phyloP scores from a whole-genome alignment of 2,888 invertebrate genomes.

The Tortrix viridana region DNA sequence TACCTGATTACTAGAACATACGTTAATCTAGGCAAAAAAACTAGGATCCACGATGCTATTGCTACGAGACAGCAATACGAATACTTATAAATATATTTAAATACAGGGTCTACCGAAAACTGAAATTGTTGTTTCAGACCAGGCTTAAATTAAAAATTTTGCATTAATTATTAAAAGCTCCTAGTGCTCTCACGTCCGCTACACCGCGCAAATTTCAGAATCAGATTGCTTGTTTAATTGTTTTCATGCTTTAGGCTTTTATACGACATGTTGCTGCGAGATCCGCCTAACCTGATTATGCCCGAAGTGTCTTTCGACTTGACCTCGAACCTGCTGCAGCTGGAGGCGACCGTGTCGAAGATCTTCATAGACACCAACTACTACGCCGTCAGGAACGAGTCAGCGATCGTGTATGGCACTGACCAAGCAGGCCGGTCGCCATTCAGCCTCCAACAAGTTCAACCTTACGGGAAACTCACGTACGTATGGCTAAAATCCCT shows the following conservation, averaged over 20 bases:
- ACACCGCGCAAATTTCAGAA: no score
- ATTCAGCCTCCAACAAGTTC: conserved; percentile 61
- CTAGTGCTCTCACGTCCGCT: no score
- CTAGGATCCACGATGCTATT: no score
- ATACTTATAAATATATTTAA: no score
- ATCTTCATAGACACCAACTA: conserved; percentile 61
- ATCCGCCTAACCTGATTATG: conserved; percentile 49
- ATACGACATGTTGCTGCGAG: conserved; percentile 49
- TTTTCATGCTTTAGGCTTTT: conserved; percentile 53
- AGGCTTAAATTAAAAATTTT: no score
- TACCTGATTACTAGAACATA: no score
- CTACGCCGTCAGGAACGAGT: conserved; percentile 55
- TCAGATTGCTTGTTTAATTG: neutral
- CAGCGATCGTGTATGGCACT: conserved; percentile 46
- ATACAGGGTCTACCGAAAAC: no score
- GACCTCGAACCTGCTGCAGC: conserved; percentile 54
- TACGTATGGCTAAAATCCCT: conserved; percentile 50
- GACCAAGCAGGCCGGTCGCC: conserved; percentile 55
- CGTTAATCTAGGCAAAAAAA: no score
- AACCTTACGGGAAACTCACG: conserved; percentile 55
- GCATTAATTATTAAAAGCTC: no score
- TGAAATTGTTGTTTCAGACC: no score
- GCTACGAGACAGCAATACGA: no score
- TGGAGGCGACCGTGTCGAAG: conserved; percentile 54
- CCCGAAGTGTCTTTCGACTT: conserved; percentile 55